phyloP scores from a whole-genome alignment of 1,140 invertebrate genomes.

The Caenorhabditis elegans region DNA sequence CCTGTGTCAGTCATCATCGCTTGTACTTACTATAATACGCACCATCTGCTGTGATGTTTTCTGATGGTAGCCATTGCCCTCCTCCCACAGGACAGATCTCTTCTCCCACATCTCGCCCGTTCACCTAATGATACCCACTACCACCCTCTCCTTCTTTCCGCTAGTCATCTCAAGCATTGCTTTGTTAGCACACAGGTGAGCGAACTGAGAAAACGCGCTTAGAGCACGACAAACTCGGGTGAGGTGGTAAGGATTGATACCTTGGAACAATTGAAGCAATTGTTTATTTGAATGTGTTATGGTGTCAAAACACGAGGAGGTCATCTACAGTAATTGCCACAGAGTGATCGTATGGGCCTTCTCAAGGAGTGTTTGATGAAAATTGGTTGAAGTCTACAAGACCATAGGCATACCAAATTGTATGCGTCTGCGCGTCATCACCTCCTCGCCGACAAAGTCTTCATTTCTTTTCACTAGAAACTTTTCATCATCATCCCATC shows the following conservation, averaged over 20 bases:
- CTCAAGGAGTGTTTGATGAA: background rate
- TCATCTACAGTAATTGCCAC: background rate
- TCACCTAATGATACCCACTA: background rate
- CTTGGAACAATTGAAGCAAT: too few relatives aligned
- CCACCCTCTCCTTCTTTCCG: background rate
- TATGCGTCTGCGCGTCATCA: background rate
- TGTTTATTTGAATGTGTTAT: too few relatives aligned
- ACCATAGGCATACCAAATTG: background rate
- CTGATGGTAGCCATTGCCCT: slow-evolving; percentile 1
- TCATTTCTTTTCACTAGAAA: slow-evolving; percentile 19
- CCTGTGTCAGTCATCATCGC: slow-evolving; percentile 3
- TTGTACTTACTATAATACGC: slow-evolving; percentile 19
- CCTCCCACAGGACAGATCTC: background rate
- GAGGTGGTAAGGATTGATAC: too few relatives aligned
- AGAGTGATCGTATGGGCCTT: background rate
- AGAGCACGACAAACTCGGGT: too few relatives aligned
- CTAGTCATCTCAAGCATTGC: slow-evolving; percentile 28
- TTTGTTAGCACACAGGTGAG: slow-evolving; percentile 28
- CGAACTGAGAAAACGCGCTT: slow-evolving; percentile 15
- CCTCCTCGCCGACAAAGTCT: background rate
- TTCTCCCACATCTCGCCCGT: background rate
- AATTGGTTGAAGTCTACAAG: background rate
- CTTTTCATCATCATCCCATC: background rate
- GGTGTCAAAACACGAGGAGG: background rate
- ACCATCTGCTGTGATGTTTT: slow-evolving; percentile 25